Evolutionary conservation across 2,797 vertebrate genomes (phyloP), one percentile per base, ranked within the genome.

Genomic region (Sebastes elongatus): DNA sequence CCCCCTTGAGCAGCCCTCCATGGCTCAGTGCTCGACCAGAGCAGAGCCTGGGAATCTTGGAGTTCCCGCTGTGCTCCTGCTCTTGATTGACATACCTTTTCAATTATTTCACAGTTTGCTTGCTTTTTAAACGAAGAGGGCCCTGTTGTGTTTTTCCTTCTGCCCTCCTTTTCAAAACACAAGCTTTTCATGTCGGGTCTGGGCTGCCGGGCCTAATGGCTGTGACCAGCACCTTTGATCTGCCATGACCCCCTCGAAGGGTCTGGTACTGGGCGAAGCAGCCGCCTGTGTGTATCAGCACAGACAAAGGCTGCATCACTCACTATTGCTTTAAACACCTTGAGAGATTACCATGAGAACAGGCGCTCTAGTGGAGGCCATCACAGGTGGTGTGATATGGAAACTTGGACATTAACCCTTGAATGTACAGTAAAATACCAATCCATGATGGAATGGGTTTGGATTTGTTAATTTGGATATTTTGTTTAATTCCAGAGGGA

Each of bases 61-160:
- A 78, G 88, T 87, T 93, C 96, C 96, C 82, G 92, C 95, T 93
- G 93, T 86, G 94, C 86, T 84, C 91, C 93, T 90, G 89, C 90
- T 89, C 93, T 94, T 96, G 96, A 97, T 96, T 97, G 96, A 96
- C 96, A 93, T 95, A 96, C 96, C 96, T 97, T 97, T 96, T 97
- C 96, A 96, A 96, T 96, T 96, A 96, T 96, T 96, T 96, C 95
- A 96, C 95, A 96, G 96, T 96, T 97, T 96, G 95, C 94, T 96
- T 94, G 93, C 93, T 94, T 95, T 95, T 94, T 95, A 95, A 95
- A 96, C 79, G 93, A 94, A 94, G 94, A 94, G 94, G 93, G 93
- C 90, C 92, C 93, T 95, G 95, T 95, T 95, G 92, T 94, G 96
- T 92, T 95, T 94, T 95, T 93, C 86, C 90, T 94, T 92, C 91